phyloP scores from a whole-genome alignment of 2,113 vertebrate species.

The Larimichthys polyactis region DNA sequence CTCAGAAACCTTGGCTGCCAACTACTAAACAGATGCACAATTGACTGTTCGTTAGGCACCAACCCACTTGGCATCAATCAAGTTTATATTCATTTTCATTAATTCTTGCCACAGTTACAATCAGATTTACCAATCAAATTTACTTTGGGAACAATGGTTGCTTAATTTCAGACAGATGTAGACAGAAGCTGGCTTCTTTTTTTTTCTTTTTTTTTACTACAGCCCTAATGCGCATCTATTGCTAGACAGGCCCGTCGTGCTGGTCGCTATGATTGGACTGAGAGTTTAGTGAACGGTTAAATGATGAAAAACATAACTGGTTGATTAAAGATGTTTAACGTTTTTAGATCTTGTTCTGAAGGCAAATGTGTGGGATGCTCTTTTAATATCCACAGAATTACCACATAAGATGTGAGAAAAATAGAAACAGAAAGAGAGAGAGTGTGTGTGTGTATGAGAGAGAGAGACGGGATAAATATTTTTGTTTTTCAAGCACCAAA shows the following conservation, averaged over 20 bases:
- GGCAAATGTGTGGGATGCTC: neutral
- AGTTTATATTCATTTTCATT: neutral
- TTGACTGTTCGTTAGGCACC: neutral
- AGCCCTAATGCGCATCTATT: neutral
- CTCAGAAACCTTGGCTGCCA: slow-evolving; percentile 33
- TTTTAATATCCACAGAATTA: neutral
- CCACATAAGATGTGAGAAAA: neutral
- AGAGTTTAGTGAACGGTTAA: too few species aligned
- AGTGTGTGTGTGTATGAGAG: neutral
- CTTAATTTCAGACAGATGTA: neutral
- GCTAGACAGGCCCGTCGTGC: neutral
- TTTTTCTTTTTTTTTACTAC: neutral
- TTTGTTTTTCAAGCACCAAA: neutral
- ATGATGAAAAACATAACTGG: neutral
- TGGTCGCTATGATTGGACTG: neutral
- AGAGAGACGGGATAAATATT: neutral
- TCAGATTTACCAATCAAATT: too few species aligned
- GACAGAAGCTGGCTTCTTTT: neutral
- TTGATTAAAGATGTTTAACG: neutral
- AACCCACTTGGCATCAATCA: neutral
- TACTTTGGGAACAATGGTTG: neutral
- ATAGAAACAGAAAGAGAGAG: neutral
- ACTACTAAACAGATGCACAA: slow-evolving; percentile 4
- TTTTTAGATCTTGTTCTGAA: neutral
- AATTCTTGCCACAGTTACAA: too few species aligned